Evolutionary conservation across 2,113 vertebrate genomes (phyloP), one percentile per base, ranked within the genome.

Genomic region (Pelvicachromis taeniatus): DNA sequence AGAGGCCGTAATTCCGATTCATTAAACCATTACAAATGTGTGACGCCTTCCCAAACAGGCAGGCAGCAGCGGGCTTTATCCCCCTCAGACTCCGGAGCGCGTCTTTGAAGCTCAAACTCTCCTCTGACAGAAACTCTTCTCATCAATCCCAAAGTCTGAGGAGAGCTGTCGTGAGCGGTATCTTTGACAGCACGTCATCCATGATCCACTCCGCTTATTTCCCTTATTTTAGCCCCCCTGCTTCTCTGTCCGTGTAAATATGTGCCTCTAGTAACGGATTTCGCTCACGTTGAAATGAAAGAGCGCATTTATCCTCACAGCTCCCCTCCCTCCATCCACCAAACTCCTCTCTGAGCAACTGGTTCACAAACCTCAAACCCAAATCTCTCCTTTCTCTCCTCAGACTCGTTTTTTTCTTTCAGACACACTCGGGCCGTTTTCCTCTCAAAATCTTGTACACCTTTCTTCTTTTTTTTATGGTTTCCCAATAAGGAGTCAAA

Each of bases 231-330:
- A 53, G 23, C 38, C 54, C 33, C 77, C 38, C 2, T 35, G 42
- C 35, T 53, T 81, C 35, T 59, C 7, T 78, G 19, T 40, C 58
- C 21, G 3, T 61, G 75, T 54, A n/a, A 58, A 78, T 38, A 38
- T 33, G 84, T 48, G 84, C 77, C 78, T 77, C 48, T 26, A 1
- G 77, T n/a, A 70, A 84, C 80, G 80, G 80, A 55, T 58, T 85
- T 88, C 77, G 81, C 68, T 83, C 80, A 75, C 40, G 77, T 79
- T 45, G 84, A 92, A 91, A 95, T 96, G 94, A 96, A 96, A 95
- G 95, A 92, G 93, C 77, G 91, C 94, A 91, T 96, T 95, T 94
- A 95, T 96, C 87, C 90, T 53, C 83, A 65, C 78, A 59, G 84
- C 79, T 86, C 23, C 85, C 84, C 83, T 68, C 89, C 88, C 88